These are phyloP conservation scores for Erannis defoliaria DNA, from an alignment of 2,888 invertebrate species.

Conservation along the genomic window DNA sequence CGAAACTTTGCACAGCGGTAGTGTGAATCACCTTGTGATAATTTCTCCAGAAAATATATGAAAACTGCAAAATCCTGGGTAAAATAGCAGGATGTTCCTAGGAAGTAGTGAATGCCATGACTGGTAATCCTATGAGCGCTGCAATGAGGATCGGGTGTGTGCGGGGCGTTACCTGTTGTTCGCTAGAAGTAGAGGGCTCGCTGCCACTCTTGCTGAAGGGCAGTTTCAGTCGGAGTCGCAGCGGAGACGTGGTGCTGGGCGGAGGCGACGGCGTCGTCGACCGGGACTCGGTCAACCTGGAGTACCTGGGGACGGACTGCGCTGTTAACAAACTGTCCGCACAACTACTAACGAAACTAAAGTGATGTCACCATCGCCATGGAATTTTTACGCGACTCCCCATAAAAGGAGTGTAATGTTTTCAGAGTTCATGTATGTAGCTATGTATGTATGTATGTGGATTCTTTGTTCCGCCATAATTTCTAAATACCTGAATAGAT, in stretches of 20 bases:
- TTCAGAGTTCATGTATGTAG: no score
- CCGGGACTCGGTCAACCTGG: constrained; percentile 91
- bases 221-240: constrained; percentile 69
- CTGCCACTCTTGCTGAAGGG: constrained; percentile 61
- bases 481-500: no score
- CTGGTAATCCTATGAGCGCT: no score
- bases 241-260: constrained; percentile 77
- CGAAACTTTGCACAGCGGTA: no score
- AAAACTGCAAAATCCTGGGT: no score
- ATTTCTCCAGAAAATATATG: no score
- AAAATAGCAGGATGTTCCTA: no score
- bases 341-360: not conserved
- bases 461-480: no score
- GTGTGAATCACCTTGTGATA: no score
- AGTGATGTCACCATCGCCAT: not conserved
- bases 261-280: constrained; percentile 93
- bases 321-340: not conserved
- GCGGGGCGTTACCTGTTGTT: constrained; percentile 48
- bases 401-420: no score
- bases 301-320: constrained; percentile 80
- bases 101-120: no score
- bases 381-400: not conserved
- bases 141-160: not conserved
- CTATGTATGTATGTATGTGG: no score
- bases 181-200: constrained; percentile 66